phyloP scores from a whole-genome alignment of 2,888 invertebrate species.

The Megastigmus dorsalis region DNA sequence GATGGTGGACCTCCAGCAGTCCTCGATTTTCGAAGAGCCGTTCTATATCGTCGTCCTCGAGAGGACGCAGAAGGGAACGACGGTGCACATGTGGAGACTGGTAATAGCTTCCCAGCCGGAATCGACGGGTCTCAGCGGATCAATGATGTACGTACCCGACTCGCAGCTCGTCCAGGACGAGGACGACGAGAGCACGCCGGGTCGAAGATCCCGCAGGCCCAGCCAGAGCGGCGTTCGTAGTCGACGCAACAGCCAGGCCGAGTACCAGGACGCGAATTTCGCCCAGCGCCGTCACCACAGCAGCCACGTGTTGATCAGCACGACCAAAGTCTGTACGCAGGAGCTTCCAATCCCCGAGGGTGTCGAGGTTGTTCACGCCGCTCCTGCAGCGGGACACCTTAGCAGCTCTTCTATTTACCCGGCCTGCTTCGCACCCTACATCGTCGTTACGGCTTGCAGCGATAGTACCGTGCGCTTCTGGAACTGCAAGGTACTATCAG shows the following conservation, averaged over 20 bases:
- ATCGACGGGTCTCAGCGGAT: slow-evolving; percentile 80
- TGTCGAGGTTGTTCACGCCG: slow-evolving; percentile 94
- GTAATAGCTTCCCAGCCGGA: slow-evolving; percentile 89
- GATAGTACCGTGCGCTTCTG: slow-evolving; percentile 94
- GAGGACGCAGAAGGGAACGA: slow-evolving; percentile 87
- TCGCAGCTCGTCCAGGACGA: slow-evolving; percentile 89
- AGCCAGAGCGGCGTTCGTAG: slow-evolving; percentile 69
- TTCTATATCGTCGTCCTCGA: slow-evolving; percentile 96
- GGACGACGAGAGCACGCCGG: slow-evolving; percentile 78
- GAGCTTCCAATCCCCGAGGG: slow-evolving; percentile 90
- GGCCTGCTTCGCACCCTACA: slow-evolving; percentile 98
- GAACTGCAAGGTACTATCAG: slow-evolving; percentile 82
- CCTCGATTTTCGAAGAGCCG: slow-evolving; percentile 92
- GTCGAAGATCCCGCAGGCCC: slow-evolving; percentile 68
- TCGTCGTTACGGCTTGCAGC: slow-evolving; percentile 95
- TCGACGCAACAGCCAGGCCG: slow-evolving; percentile 70
- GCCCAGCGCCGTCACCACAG: slow-evolving; percentile 66
- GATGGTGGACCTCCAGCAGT: slow-evolving; percentile 91
- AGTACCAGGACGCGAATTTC: slow-evolving; percentile 63
- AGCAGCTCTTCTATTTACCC: slow-evolving; percentile 99
- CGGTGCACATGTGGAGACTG: slow-evolving; percentile 97
- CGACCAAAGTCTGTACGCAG: slow-evolving; percentile 94
- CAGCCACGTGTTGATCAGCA: slow-evolving; percentile 87
- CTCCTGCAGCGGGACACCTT: slow-evolving; percentile 96
- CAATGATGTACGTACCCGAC: slow-evolving; percentile 93